phyloP scores from a whole-genome alignment of 2,797 vertebrate genomes.

The Delichon dasypus region DNA sequence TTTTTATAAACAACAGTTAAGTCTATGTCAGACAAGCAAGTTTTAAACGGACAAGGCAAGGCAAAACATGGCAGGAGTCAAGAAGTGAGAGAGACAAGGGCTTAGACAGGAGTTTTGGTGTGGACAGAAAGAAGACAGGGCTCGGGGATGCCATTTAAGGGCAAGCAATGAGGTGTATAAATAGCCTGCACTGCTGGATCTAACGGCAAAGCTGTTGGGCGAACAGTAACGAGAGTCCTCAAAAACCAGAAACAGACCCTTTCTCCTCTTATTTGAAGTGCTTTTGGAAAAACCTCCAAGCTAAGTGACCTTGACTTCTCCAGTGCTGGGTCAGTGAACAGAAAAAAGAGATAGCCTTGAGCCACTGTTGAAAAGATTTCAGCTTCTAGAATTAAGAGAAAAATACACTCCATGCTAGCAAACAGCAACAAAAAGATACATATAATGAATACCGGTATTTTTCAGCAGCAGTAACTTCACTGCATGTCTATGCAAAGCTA shows the following conservation, averaged over 20 bases:
- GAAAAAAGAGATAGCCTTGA: background rate
- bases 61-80: background rate
- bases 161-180: conserved; percentile 22
- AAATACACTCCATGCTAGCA: background rate
- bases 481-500: background rate
- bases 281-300: background rate
- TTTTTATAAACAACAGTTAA: background rate
- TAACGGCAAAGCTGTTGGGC: background rate
- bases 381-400: background rate
- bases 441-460: background rate
- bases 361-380: background rate
- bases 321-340: background rate
- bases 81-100: conserved; percentile 12
- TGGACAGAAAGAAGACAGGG: conserved; percentile 10
- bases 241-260: background rate
- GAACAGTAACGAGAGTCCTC: background rate
- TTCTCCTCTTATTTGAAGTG: background rate
- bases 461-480: background rate
- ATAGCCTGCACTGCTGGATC: background rate
- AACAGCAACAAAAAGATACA: background rate
- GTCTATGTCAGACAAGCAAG: background rate
- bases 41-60: conserved; percentile 3
- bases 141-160: conserved; percentile 12
- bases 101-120: background rate
- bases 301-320: background rate